These are phyloP conservation scores for Nebria ingens DNA, from an alignment of 1,140 invertebrate genomes.

Conservation along the genomic window DNA sequence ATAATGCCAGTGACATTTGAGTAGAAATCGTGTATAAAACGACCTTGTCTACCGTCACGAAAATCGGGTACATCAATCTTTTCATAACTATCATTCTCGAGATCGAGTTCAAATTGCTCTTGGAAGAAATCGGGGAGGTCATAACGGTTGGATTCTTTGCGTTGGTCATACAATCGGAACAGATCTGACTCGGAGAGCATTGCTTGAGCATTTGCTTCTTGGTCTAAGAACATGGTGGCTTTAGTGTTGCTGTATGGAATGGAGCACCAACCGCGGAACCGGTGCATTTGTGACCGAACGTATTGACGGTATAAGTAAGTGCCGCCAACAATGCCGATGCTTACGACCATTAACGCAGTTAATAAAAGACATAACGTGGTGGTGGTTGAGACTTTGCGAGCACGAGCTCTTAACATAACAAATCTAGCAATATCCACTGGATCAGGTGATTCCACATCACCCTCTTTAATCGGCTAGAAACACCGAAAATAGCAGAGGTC, in stretches of 20 bases:
- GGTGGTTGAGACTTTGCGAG: slow-evolving; percentile 44
- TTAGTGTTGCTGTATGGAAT: slow-evolving; percentile 43
- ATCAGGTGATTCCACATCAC: slow-evolving; percentile 29
- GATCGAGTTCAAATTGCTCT: slow-evolving; percentile 66
- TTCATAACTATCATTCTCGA: slow-evolving; percentile 54
- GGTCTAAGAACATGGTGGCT: slow-evolving; percentile 17
- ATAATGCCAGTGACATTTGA: slow-evolving; percentile 77
- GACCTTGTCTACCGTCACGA: slow-evolving; percentile 58
- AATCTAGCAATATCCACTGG: slow-evolving; percentile 31
- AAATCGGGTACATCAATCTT: slow-evolving; percentile 74
- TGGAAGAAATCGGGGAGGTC: slow-evolving; percentile 46
- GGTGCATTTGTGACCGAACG: slow-evolving; percentile 45
- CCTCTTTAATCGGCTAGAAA: too few species aligned
- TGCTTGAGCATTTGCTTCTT: slow-evolving; percentile 20
- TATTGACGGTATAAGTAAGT: slow-evolving; percentile 69
- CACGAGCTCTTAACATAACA: slow-evolving; percentile 39
- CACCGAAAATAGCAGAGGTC: too few species aligned
- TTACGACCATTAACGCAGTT: slow-evolving; percentile 58
- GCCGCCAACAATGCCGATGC: slow-evolving; percentile 64
- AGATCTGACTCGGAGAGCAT: slow-evolving; percentile 29
- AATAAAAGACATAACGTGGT: slow-evolving; percentile 62
- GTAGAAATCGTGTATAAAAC: slow-evolving; percentile 85
- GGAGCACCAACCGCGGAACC: slow-evolving; percentile 55
- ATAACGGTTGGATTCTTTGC: slow-evolving; percentile 25
- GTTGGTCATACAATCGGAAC: slow-evolving; percentile 27